Percentiles rank a stretch among this genome's conserved stretches.
Evolutionary conservation across 2,797 vertebrate genomes (phyloP).

Genomic region (Myotis planiceps): DNA sequence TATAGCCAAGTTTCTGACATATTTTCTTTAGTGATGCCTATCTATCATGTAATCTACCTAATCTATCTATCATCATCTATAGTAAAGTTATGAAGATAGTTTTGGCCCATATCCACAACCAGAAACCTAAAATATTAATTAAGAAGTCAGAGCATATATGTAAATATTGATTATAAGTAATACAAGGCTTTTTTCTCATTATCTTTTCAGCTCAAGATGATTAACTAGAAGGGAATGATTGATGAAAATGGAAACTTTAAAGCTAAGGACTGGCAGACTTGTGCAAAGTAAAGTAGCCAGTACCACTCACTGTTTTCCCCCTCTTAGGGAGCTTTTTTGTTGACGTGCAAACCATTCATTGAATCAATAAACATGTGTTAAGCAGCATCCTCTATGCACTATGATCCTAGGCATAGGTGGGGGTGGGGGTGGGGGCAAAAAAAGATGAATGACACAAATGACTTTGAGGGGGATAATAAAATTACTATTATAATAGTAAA

Average conservation of each 20-base stretch:
- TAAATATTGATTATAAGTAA: slow-evolving; percentile 28
- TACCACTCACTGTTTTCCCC: background rate
- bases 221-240: slow-evolving; percentile 5
- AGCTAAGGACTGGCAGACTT: background rate
- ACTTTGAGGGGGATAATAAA: background rate
- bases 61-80: background rate
- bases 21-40: background rate
- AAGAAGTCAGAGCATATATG: slow-evolving; percentile 2
- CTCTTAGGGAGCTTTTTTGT: background rate
- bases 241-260: slow-evolving; percentile 44
- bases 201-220: slow-evolving; percentile 37
- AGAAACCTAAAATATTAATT: slow-evolving; percentile 50
- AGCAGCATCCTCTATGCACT: background rate
- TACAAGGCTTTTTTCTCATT: background rate
- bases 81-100: background rate
- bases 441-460: background rate
- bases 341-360: background rate
- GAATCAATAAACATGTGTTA: background rate
- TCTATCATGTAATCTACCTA: background rate
- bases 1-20: background rate
- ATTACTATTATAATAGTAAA: background rate
- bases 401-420: background rate
- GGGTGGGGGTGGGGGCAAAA: background rate
- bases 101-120: background rate
- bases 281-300: background rate